Evolutionary conservation across 2,888 invertebrate species (phyloP).

Genomic region (Deroplatys truncata): DNA sequence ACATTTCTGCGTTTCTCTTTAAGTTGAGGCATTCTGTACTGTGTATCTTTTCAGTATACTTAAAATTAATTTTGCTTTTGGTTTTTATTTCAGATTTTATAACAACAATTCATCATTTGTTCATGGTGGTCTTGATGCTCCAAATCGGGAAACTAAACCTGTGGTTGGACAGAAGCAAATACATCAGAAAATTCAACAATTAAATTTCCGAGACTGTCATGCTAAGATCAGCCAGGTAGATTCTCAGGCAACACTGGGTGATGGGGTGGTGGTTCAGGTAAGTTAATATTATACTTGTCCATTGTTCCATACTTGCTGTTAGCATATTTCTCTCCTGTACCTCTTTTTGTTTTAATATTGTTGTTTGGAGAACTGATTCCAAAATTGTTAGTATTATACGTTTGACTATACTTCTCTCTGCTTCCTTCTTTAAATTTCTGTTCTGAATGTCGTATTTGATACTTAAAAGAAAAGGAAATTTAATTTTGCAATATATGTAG

Average conservation of each 20-base stretch:
- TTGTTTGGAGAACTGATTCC: neutral
- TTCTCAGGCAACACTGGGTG: constrained; percentile 84
- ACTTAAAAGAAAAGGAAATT: too few species aligned
- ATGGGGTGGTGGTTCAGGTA: constrained; percentile 91
- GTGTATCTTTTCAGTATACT: too few species aligned
- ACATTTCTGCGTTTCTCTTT: too few species aligned
- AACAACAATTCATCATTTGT: constrained; percentile 94
- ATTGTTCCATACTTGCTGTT: neutral
- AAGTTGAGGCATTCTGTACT: too few species aligned
- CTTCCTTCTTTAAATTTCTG: neutral
- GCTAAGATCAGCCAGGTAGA: constrained; percentile 97
- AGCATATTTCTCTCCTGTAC: too few species aligned
- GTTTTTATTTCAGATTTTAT: constrained; percentile 69
- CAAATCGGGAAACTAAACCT: constrained; percentile 76
- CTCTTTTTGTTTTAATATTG: neutral
- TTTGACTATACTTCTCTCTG: neutral
- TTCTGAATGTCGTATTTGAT: too few species aligned
- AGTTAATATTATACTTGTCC: neutral
- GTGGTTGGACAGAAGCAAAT: constrained; percentile 91
- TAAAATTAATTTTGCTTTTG: too few species aligned
- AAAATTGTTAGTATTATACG: neutral
- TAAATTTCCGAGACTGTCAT: constrained; percentile 95
- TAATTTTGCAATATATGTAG: too few species aligned
- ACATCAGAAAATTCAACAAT: constrained; percentile 89
- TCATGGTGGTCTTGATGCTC: constrained; percentile 84